A percentile compares a stretch with the other conserved stretches of the same genome.
These are phyloP conservation scores for Eustalomyia histrio DNA, from an alignment of 2,888 invertebrate species.

Conservation along the genomic window DNA sequence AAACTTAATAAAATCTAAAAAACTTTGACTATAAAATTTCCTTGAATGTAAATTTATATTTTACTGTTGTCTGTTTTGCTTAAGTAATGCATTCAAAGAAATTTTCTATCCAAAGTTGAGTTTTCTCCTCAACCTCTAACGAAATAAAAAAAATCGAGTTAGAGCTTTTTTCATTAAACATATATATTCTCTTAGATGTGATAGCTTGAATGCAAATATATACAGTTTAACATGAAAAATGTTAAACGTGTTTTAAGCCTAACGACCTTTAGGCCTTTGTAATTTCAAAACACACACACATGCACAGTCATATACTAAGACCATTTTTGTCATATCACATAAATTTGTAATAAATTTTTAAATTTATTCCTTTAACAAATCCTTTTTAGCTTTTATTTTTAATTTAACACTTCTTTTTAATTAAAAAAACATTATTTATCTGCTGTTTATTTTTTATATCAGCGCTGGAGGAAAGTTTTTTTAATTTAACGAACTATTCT, in stretches of 20 bases:
- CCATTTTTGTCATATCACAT: slow-evolving; percentile 2
- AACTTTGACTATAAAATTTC: too few species aligned
- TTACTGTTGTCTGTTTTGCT: too few species aligned
- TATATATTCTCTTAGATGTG: not conserved
- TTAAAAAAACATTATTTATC: not conserved
- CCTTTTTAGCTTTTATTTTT: slow-evolving; percentile 7
- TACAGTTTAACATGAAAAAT: slow-evolving; percentile 31
- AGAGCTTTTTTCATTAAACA: too few species aligned
- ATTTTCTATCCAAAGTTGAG: too few species aligned
- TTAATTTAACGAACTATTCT: slow-evolving; percentile 54
- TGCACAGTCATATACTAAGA: not conserved
- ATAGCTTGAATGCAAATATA: not conserved
- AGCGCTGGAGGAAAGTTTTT: slow-evolving; percentile 27
- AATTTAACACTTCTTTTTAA: slow-evolving; percentile 32
- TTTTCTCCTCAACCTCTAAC: too few species aligned
- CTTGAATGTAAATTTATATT: too few species aligned
- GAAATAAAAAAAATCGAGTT: too few species aligned
- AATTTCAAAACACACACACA: not conserved
- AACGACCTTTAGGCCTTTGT: slow-evolving; percentile 14
- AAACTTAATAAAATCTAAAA: too few species aligned
- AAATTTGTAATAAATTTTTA: slow-evolving; percentile 14
- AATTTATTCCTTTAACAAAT: slow-evolving; percentile 25
- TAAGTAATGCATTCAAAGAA: too few species aligned
- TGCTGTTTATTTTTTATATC: not conserved
- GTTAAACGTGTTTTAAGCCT: slow-evolving; percentile 22